These are phyloP conservation scores for Coleophora deauratella DNA, from an alignment of 2,888 invertebrate species.

Conservation along the genomic window DNA sequence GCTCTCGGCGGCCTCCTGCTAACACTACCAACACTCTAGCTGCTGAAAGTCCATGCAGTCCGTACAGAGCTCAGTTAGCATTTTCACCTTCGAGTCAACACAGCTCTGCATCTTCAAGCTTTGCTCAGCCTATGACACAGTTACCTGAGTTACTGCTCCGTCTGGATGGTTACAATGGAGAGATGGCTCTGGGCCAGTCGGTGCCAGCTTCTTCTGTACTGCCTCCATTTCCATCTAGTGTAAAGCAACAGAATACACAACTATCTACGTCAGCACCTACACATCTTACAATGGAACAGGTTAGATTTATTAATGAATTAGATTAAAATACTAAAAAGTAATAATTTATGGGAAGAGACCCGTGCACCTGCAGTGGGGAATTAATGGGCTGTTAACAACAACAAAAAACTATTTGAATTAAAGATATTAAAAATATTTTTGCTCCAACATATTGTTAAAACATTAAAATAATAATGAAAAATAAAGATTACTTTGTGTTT, in stretches of 20 bases:
- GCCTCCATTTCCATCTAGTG: conserved; percentile 54
- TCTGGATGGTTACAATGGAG: conserved; percentile 73
- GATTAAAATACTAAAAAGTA: too few relatives aligned
- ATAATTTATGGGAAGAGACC: too few relatives aligned
- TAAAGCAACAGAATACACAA: conserved; percentile 72
- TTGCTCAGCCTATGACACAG: conserved; percentile 58
- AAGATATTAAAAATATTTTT: too few relatives aligned
- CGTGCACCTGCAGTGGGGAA: too few relatives aligned
- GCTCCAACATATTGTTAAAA: too few relatives aligned
- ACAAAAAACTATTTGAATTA: too few relatives aligned
- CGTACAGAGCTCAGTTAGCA: conserved; percentile 64
- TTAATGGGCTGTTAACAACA: too few relatives aligned
- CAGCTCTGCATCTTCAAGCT: conserved; percentile 69
- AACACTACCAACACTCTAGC: conserved; percentile 36
- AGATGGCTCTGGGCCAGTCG: conserved; percentile 76
- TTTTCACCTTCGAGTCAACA: conserved; percentile 81
- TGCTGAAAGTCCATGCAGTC: conserved; percentile 69
- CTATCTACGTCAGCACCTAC: conserved; percentile 92
- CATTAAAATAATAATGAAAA: too few relatives aligned
- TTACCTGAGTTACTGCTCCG: conserved; percentile 80
- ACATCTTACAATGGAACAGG: conserved; percentile 84
- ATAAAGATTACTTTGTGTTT: too few relatives aligned
- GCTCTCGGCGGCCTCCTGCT: conserved; percentile 37
- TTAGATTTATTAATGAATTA: conserved; percentile 15
- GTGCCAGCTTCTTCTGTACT: conserved; percentile 75